phyloP scores from a whole-genome alignment of 2,113 vertebrate genomes.

The Colinus virginianus region DNA sequence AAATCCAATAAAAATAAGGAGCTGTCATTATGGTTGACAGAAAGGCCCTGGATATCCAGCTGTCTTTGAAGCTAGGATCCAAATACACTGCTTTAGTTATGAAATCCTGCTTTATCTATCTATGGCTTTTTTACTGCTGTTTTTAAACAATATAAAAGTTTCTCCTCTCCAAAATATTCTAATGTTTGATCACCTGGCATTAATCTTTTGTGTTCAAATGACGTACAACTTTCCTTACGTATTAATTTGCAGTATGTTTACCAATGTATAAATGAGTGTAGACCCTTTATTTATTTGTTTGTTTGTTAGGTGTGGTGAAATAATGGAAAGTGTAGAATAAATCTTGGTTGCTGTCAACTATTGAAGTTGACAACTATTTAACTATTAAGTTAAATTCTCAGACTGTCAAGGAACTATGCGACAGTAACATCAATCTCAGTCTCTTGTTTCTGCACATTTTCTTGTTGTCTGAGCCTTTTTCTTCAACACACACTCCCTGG shows the following conservation, averaged over 20 bases:
- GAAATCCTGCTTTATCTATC: not conserved
- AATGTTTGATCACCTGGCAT: not conserved
- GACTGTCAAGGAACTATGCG: slow-evolving; percentile 45
- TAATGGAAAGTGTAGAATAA: slow-evolving; percentile 46
- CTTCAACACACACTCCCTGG: slow-evolving; percentile 13
- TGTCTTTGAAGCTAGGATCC: not conserved
- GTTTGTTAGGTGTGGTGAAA: slow-evolving; percentile 50
- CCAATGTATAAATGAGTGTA: slow-evolving; percentile 7
- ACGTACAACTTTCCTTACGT: slow-evolving; percentile 33
- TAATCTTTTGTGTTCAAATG: slow-evolving; percentile 9
- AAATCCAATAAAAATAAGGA: not conserved
- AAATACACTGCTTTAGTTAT: not conserved
- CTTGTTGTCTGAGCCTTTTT: slow-evolving; percentile 22
- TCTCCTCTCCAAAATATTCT: not conserved
- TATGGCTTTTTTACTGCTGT: not conserved
- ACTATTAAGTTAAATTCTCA: slow-evolving; percentile 50
- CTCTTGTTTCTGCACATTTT: slow-evolving; percentile 58
- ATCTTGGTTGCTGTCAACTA: slow-evolving; percentile 35
- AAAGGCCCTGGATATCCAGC: not conserved
- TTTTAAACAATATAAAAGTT: not conserved
- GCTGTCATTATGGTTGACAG: not conserved
- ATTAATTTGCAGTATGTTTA: slow-evolving; percentile 22
- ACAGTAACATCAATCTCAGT: slow-evolving; percentile 61
- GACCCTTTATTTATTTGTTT: not conserved
- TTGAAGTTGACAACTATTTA: not conserved